phyloP scores from a whole-genome alignment of 2,113 vertebrate genomes.

The Petroica traversi region DNA sequence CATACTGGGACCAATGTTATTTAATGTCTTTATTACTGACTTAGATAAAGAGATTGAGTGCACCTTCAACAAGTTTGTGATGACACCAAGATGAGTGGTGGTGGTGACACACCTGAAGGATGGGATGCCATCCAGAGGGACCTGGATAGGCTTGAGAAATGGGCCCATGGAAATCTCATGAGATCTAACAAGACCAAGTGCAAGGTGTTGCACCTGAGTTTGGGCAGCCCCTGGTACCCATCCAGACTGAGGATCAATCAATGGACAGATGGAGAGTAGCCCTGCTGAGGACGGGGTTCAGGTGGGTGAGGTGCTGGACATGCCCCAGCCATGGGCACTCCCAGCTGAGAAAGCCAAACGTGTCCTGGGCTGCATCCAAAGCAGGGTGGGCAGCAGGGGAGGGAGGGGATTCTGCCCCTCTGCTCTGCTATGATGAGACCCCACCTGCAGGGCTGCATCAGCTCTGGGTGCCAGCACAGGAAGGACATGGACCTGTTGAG shows the following conservation, averaged over 20 bases:
- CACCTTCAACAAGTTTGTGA: not conserved
- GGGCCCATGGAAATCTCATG: not conserved
- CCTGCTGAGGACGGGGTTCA: not conserved
- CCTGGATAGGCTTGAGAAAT: rapidly evolving
- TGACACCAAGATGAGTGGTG: not conserved
- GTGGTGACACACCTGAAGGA: not conserved
- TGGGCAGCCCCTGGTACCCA: rapidly evolving
- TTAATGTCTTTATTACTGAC: not conserved
- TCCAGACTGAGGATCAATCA: rapidly evolving
- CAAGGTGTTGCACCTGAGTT: not conserved
- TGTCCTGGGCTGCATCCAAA: not conserved
- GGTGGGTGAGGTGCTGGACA: not conserved
- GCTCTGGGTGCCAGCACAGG: not conserved
- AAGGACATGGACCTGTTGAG: rapidly evolving
- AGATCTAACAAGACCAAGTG: not conserved
- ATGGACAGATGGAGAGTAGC: not conserved
- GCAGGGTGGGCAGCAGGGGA: not conserved
- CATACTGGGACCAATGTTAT: too few relatives aligned
- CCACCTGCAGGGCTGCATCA: not conserved
- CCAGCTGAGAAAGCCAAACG: not conserved
- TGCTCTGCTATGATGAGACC: not conserved
- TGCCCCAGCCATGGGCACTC: not conserved
- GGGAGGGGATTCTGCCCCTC: not conserved
- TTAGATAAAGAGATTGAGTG: rapidly evolving
- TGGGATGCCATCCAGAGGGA: not conserved